These are phyloP conservation scores for Hydraecia micacea DNA, from an alignment of 2,888 invertebrate genomes.

Conservation along the genomic window DNA sequence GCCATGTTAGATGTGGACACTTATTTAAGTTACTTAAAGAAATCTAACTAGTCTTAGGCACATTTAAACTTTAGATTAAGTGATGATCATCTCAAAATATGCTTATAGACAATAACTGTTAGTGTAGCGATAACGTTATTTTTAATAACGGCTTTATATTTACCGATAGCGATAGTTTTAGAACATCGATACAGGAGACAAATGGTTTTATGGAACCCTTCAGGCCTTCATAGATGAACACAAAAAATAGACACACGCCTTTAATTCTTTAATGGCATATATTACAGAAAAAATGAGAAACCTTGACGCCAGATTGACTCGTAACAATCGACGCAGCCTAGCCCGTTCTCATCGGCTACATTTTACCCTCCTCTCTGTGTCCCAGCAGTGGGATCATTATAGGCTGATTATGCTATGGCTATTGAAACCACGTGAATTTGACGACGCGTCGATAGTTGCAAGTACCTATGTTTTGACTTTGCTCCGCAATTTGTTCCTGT, in stretches of 20 bases:
- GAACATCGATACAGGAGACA: conserved; percentile 14
- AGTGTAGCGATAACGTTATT: conserved; percentile 46
- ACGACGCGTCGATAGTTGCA: background rate
- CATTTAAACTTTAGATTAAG: conserved; percentile 64
- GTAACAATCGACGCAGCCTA: background rate
- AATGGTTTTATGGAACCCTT: no score
- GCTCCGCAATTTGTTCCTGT: background rate
- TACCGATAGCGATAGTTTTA: conserved; percentile 21
- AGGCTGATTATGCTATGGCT: background rate
- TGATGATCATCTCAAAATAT: conserved; percentile 60
- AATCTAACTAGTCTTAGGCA: conserved; percentile 77
- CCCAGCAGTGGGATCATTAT: no score
- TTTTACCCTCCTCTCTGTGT: background rate
- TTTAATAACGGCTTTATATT: conserved; percentile 45
- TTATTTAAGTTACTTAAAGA: conserved; percentile 66
- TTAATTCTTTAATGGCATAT: background rate
- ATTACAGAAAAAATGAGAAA: background rate
- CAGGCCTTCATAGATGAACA: background rate
- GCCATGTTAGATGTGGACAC: conserved; percentile 69
- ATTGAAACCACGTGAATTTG: background rate
- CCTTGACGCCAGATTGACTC: background rate
- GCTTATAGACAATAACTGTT: conserved; percentile 64
- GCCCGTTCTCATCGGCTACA: background rate
- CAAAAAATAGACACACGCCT: background rate
- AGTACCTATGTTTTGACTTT: background rate